A percentile compares a stretch with the other conserved stretches of the same genome.
These are phyloP conservation scores for Frankliniella intonsa DNA, from an alignment of 2,888 invertebrate species.

Conservation along the genomic window DNA sequence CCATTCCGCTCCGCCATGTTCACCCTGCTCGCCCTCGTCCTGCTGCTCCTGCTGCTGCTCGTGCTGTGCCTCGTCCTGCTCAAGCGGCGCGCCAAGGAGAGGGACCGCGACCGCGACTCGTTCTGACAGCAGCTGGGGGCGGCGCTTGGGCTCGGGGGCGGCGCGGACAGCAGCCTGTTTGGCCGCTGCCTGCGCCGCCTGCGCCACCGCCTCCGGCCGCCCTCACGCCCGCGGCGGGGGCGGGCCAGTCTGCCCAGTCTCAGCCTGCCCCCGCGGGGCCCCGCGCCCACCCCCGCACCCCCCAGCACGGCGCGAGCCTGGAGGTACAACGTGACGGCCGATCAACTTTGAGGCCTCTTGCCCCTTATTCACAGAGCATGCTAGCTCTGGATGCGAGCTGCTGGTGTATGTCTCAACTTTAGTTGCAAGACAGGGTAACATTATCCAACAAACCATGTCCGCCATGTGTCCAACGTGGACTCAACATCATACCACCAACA, in stretches of 20 bases:
- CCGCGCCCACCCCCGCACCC: neutral
- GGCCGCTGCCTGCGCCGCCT: conserved; percentile 31
- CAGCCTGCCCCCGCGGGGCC: neutral
- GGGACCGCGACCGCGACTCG: conserved; percentile 42
- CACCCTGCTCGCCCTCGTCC: conserved; percentile 55
- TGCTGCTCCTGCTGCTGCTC: conserved; percentile 51
- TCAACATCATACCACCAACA: too few species aligned
- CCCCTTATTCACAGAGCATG: too few species aligned
- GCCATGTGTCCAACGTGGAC: too few species aligned
- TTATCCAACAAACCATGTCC: too few species aligned
- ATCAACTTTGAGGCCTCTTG: neutral
- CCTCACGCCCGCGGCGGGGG: conserved; percentile 33
- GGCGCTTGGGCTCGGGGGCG: conserved; percentile 33
- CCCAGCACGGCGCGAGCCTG: conserved; percentile 24
- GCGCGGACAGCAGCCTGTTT: conserved; percentile 32
- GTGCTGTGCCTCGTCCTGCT: conserved; percentile 53
- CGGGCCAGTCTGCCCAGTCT: neutral
- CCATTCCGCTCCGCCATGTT: conserved; percentile 59
- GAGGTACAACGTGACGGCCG: conserved; percentile 31
- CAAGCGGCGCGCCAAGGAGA: conserved; percentile 46
- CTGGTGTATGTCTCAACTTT: too few species aligned
- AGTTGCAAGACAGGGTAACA: too few species aligned
- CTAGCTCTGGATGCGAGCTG: too few species aligned
- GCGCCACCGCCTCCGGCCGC: conserved; percentile 37
- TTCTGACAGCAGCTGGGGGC: conserved; percentile 35